phyloP scores from a whole-genome alignment of 2,888 invertebrate species.

The Melinopterus prodromus region DNA sequence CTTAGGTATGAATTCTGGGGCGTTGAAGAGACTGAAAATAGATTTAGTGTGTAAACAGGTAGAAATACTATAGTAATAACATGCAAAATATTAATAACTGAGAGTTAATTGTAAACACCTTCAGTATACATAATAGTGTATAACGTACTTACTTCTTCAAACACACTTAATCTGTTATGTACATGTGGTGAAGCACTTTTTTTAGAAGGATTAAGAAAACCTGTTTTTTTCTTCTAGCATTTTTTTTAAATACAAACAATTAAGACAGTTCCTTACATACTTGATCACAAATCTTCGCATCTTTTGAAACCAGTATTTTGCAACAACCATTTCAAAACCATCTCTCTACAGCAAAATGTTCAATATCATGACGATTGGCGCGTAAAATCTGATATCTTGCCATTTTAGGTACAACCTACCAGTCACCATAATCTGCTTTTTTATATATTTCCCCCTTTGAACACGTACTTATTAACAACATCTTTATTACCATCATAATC shows the following conservation, averaged over 20 bases:
- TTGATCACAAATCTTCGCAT: conserved; percentile 47
- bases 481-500: neutral
- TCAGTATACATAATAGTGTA: no score
- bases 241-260: conserved; percentile 51
- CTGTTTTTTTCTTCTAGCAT: conserved; percentile 42
- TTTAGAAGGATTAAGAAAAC: conserved; percentile 47
- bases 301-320: conserved; percentile 48
- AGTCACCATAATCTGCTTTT: neutral
- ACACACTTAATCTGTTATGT: no score
- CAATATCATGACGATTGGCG: conserved; percentile 52
- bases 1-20: no score
- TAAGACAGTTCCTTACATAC: conserved; percentile 41
- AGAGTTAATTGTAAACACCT: no score
- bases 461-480: neutral
- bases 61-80: no score
- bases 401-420: conserved; percentile 49
- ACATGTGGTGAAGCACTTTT: no score
- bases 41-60: no score
- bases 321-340: conserved; percentile 43
- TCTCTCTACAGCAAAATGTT: conserved; percentile 51
- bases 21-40: no score
- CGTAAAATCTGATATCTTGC: conserved; percentile 48
- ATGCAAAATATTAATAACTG: no score
- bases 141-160: no score
- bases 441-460: conserved; percentile 6